phyloP scores from a whole-genome alignment of 2,113 vertebrate genomes.

The Malurus cyaneus region DNA sequence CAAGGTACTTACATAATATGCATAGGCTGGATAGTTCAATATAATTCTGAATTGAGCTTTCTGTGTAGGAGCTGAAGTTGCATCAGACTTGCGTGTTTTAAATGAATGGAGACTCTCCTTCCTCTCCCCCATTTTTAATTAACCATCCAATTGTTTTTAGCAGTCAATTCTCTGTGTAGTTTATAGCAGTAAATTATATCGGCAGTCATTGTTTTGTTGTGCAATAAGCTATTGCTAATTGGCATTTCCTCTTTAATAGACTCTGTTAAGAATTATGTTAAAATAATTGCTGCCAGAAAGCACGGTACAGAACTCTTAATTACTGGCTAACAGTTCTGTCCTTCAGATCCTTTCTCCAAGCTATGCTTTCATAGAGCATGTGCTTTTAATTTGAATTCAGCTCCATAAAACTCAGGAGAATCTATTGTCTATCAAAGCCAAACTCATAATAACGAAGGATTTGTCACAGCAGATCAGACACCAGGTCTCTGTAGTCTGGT shows the following conservation, averaged over 20 bases:
- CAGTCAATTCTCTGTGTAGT: conserved; percentile 50
- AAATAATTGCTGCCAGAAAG: conserved; percentile 73
- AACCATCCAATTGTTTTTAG: conserved; percentile 56
- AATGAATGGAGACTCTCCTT: background rate
- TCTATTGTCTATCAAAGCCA: conserved; percentile 59
- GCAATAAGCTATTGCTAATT: conserved; percentile 64
- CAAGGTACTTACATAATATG: background rate
- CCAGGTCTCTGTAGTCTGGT: conserved; percentile 20
- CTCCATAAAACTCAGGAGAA: conserved; percentile 36
- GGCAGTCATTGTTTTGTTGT: conserved; percentile 63
- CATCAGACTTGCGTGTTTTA: background rate
- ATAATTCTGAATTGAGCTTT: background rate
- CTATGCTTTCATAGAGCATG: conserved; percentile 57
- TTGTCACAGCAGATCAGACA: conserved; percentile 43
- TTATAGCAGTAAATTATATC: conserved; percentile 59
- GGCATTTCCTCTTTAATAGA: conserved; percentile 68
- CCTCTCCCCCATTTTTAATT: conserved; percentile 56
- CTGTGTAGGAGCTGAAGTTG: background rate
- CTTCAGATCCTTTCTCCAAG: conserved; percentile 70
- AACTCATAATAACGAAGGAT: conserved; percentile 35
- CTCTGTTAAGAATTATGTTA: conserved; percentile 71
- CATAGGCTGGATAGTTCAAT: background rate
- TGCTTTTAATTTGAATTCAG: conserved; percentile 65
- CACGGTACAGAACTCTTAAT: conserved; percentile 67
- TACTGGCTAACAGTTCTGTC: conserved; percentile 70